These are phyloP conservation scores for Drosophila dives DNA, from an alignment of 2,888 invertebrate species.

Conservation along the genomic window DNA sequence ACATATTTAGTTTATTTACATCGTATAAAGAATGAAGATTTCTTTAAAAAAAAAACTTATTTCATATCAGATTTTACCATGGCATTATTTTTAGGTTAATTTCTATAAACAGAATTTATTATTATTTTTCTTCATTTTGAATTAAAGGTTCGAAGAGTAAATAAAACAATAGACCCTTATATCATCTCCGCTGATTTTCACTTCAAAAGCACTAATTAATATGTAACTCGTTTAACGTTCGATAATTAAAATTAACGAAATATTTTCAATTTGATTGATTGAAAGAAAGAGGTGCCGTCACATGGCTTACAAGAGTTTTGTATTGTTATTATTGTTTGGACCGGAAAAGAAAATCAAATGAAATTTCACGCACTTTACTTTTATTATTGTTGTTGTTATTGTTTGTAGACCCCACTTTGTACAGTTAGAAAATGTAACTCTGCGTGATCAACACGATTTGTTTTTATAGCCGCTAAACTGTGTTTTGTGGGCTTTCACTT, in stretches of 20 bases:
- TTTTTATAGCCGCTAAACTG: conserved; percentile 38
- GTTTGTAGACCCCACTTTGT: conserved; percentile 13
- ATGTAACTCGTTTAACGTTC: conserved; percentile 41
- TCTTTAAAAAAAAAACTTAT: not conserved
- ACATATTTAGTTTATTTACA: not conserved
- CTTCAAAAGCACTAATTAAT: conserved; percentile 39
- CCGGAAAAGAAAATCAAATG: conserved; percentile 45
- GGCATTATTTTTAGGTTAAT: no score
- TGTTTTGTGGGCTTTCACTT: conserved; percentile 65
- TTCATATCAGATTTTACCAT: not conserved
- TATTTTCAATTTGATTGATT: conserved; percentile 47
- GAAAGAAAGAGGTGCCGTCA: conserved; percentile 47
- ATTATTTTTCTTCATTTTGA: not conserved
- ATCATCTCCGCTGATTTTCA: not conserved
- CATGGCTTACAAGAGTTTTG: conserved; percentile 28
- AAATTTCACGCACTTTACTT: conserved; percentile 45
- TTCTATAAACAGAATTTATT: not conserved
- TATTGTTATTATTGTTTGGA: conserved; percentile 35
- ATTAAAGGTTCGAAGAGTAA: not conserved
- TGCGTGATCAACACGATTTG: conserved; percentile 36
- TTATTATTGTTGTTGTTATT: conserved; percentile 24
- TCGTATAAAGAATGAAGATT: not conserved
- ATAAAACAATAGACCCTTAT: not conserved
- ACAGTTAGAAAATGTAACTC: conserved; percentile 38
- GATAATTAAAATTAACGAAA: conserved; percentile 38